Evolutionary conservation across 2,797 vertebrate species (phyloP).

Genomic region (Mormyrus hasselquistii): DNA sequence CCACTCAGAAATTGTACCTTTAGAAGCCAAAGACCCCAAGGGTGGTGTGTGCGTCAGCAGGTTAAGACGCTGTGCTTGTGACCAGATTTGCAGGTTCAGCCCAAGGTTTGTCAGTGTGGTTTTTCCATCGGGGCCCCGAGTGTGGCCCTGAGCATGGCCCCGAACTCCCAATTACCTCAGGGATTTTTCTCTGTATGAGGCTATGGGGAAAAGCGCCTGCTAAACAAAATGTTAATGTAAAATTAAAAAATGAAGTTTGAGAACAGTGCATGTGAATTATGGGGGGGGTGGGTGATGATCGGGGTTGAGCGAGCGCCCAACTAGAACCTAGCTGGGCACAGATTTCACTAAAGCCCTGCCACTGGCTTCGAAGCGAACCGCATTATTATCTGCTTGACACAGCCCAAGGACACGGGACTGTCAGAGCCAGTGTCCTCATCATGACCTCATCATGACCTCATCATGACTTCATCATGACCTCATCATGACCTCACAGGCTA

Average conservation of each 20-base stretch:
- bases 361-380: background rate
- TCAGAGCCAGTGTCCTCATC: background rate
- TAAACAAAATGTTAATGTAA: background rate
- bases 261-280: background rate
- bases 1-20: background rate
- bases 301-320: background rate
- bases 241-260: background rate
- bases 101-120: background rate
- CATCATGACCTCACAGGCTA: background rate
- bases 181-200: background rate
- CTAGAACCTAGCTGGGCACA: background rate
- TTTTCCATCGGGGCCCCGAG: background rate
- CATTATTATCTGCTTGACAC: background rate
- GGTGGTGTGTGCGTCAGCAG: background rate
- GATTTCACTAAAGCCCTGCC: background rate
- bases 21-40: background rate
- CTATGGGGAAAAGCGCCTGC: background rate
- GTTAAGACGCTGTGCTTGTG: background rate
- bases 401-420: background rate
- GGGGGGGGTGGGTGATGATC: background rate
- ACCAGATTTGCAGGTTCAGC: background rate
- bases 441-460: background rate
- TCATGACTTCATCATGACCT: background rate
- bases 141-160: background rate
- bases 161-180: background rate